Evolutionary conservation across 2,888 invertebrate genomes (phyloP), one percentile per base, ranked within the genome.

Genomic region (Tinea semifulvella): DNA sequence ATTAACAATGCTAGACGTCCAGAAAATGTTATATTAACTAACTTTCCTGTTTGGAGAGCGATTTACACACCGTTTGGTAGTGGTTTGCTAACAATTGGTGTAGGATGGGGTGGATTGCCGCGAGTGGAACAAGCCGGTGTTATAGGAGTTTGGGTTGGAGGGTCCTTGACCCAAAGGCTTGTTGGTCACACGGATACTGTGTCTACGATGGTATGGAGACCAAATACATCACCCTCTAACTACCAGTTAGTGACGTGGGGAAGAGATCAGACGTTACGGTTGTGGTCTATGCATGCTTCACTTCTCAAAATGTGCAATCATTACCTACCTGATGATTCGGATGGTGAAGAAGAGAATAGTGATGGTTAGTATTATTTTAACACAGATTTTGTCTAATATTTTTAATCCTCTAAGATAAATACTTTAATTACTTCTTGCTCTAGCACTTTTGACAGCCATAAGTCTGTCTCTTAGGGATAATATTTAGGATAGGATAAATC

Each of bases 161-260:
- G 80, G 1, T 73, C 90, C 28, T 90, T 95, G 1, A 89, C 95
- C 36, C 94, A 96, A 62, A 92, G 94, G 19, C 91, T 96, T 65
- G 90, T 93, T n/a, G 96, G 96, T 0, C 96, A 97, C 60, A 90
- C 92, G 5, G 96, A 97, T 75, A 94, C 95, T 36, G 94, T 98
- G 4, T 83, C 96, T 47, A 96, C 97, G 59, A 97, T 97, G 84
- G 94, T 94, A 51, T 97, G 96, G 96, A 84, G 94, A 44, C 90
- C 91, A 49, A 87, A 88, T 58, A 61, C 76, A 64, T 85, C 85
- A 48, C 84, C 82, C 36, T 77, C 82, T 11, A 91, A 91, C 59
- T 90, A 88, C 60, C 94, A 97, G 64, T 76, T 98, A 38, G 89
- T 97, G 0, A 96, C 96, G 1, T 98, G 97, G 97, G 95, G 95